Base-by-base conservation (phyloP, 64 coral and sea anemone genomes). In the Porites lutea region DNA sequence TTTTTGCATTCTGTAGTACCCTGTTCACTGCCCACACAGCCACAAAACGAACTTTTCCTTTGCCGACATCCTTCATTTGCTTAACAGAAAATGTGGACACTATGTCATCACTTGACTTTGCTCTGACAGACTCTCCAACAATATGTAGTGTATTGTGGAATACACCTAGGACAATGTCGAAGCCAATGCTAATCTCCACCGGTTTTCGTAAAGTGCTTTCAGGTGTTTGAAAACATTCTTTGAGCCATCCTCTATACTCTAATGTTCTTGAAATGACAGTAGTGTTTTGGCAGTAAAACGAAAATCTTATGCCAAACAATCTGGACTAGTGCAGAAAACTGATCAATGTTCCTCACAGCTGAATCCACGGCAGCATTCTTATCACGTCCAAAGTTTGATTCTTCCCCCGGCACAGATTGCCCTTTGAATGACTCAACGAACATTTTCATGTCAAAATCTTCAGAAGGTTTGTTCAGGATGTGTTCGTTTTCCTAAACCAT, bases 11-110 rank as follows among this genome's bases (percentile, higher is more conserved):
- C 21, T 91, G 21, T 4, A 91, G 65, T 6, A 81, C 37, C 27
- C 47, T 82, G 20, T 65, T 46, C 2, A 91, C 4, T 58, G 89
- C 55, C 89, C 89, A 91, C 12, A 66, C 89, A 74, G 15, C 47
- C 0, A 84, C 68, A 55, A 55, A 55, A 7, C 66, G 19, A 8
- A 70, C 66, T 70, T 70, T 70, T 4, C 66, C 66, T 8, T 4
- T 19, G 3, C 66, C 66, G 1, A 8, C 66, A 20, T 70, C 66
- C 4, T 70, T n/a, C 66, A 70, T 70, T 22, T 70, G 19, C 18
- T 22, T 70, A 2, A 70, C 66, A 70, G 4, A 4, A 3, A 70
- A 21, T 8, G 19, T 22, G 3, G 18, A 70, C 19, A 70, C 66
- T n/a, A 70, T 70, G 18, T 70, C 66, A 70, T 70, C 66, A 70